These are phyloP conservation scores for Caenorhabditis angaria DNA, from an alignment of 2,888 invertebrate species.

Conservation along the genomic window DNA sequence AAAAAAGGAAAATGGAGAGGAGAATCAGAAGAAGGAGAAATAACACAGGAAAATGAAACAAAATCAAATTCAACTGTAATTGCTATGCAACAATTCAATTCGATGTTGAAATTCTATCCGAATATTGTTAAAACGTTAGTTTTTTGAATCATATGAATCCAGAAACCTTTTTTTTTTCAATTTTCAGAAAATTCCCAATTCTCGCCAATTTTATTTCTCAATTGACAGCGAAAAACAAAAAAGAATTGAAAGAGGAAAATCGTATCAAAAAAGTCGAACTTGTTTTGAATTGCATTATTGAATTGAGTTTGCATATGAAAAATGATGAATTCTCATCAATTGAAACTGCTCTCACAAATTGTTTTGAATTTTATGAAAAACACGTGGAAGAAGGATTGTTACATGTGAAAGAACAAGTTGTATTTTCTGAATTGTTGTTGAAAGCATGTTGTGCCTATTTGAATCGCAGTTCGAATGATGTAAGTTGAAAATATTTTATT, in stretches of 20 bases:
- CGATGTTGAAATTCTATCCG: slow-evolving; percentile 33
- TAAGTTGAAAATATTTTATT: slow-evolving; percentile 7
- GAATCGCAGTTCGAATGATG: slow-evolving; percentile 19
- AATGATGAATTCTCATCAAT: slow-evolving; percentile 22
- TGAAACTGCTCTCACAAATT: slow-evolving; percentile 29
- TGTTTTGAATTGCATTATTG: slow-evolving; percentile 18
- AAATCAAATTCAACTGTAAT: slow-evolving; percentile 27
- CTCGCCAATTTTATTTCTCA: slow-evolving; percentile 28
- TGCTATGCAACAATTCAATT: slow-evolving; percentile 23
- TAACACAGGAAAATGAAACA: not conserved
- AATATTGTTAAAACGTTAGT: slow-evolving; percentile 36
- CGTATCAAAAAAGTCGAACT: slow-evolving; percentile 28
- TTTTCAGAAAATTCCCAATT: slow-evolving; percentile 38
- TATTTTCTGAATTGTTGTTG: slow-evolving; percentile 23
- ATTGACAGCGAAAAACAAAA: slow-evolving; percentile 18
- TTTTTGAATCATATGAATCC: not conserved
- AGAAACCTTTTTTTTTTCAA: too few species aligned
- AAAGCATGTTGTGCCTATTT: slow-evolving; percentile 30
- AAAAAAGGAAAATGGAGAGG: slow-evolving; percentile 27
- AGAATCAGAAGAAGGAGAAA: slow-evolving; percentile 13
- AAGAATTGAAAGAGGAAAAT: slow-evolving; percentile 29
- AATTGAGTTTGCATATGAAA: slow-evolving; percentile 14
- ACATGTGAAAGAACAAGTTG: slow-evolving; percentile 22
- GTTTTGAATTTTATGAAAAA: slow-evolving; percentile 37
- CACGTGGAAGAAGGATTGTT: slow-evolving; percentile 32